Percentiles rank a stretch among this genome's conserved stretches.
phyloP scores from a whole-genome alignment of 2,113 vertebrate genomes.

The Leucosticte australis region DNA sequence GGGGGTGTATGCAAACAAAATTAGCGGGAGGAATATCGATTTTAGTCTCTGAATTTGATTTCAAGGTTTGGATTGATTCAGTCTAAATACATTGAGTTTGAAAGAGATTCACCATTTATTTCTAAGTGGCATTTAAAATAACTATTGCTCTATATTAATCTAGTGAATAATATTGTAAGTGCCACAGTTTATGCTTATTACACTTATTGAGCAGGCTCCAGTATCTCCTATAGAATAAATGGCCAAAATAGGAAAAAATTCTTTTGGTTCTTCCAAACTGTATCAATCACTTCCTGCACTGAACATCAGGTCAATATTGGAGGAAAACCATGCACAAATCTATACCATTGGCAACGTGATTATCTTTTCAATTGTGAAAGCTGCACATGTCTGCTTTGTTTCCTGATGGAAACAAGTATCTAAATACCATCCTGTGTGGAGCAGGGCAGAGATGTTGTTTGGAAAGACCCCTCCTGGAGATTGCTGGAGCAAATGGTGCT shows the following conservation, averaged over 20 bases:
- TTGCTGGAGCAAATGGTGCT: neutral
- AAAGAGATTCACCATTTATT: slow-evolving; percentile 74
- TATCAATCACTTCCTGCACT: slow-evolving; percentile 35
- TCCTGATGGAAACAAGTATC: neutral
- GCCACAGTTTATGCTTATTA: slow-evolving; percentile 76
- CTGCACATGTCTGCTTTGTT: neutral
- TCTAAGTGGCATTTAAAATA: slow-evolving; percentile 69
- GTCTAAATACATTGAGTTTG: slow-evolving; percentile 58
- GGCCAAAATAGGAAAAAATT: slow-evolving; percentile 59
- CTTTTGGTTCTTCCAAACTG: slow-evolving; percentile 68
- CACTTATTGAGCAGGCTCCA: slow-evolving; percentile 70
- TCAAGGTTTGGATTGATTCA: slow-evolving; percentile 69
- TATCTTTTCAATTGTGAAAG: slow-evolving; percentile 52
- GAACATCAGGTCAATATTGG: neutral
- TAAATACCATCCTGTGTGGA: neutral
- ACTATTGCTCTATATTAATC: slow-evolving; percentile 73
- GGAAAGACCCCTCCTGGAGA: neutral
- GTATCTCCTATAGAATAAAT: slow-evolving; percentile 70
- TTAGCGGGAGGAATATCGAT: slow-evolving; percentile 64
- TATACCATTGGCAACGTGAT: neutral
- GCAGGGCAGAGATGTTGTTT: rapidly evolving
- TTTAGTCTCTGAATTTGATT: slow-evolving; percentile 73
- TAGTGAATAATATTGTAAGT: slow-evolving; percentile 72
- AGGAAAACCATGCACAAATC: slow-evolving; percentile 1
- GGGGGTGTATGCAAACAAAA: neutral